These are phyloP conservation scores for Drosophila neocordata DNA, from an alignment of 1,140 invertebrate species.

Conservation along the genomic window DNA sequence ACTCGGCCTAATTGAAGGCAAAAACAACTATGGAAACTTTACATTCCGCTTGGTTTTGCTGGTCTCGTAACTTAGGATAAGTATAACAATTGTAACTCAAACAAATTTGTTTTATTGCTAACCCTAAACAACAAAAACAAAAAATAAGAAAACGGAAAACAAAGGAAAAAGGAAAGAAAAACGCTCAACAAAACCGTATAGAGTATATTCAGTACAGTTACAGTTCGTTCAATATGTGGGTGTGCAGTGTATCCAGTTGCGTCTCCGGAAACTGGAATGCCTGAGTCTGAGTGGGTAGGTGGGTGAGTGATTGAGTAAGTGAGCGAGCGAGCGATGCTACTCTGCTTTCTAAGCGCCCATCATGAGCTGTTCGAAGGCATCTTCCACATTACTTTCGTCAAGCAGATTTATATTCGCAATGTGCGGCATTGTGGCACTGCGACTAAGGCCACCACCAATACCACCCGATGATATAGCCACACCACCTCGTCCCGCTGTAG, in stretches of 20 bases:
- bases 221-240: neutral
- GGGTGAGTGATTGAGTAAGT: constrained; percentile 17
- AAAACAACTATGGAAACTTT: constrained; percentile 4
- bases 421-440: constrained; percentile 90
- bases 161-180: neutral
- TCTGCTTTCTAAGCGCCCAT: constrained; percentile 80
- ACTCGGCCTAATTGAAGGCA: constrained; percentile 10
- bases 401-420: constrained; percentile 86
- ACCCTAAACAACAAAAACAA: neutral
- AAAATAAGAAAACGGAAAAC: neutral
- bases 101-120: constrained; percentile 1
- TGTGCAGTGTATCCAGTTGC: constrained; percentile 37
- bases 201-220: constrained; percentile 6
- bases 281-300: constrained; percentile 41
- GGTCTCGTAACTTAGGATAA: neutral
- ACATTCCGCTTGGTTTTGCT: constrained; percentile 4
- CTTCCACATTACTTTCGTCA: constrained; percentile 89
- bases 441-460: constrained; percentile 83
- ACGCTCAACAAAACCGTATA: neutral
- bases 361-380: constrained; percentile 90
- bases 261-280: constrained; percentile 40
- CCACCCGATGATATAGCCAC: constrained; percentile 15
- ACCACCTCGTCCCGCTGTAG: constrained; percentile 65
- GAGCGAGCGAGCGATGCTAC: neutral
- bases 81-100: constrained; percentile 3